Base-by-base conservation (phyloP, 2,113 vertebrate species). In the Mus spicilegus region DNA sequence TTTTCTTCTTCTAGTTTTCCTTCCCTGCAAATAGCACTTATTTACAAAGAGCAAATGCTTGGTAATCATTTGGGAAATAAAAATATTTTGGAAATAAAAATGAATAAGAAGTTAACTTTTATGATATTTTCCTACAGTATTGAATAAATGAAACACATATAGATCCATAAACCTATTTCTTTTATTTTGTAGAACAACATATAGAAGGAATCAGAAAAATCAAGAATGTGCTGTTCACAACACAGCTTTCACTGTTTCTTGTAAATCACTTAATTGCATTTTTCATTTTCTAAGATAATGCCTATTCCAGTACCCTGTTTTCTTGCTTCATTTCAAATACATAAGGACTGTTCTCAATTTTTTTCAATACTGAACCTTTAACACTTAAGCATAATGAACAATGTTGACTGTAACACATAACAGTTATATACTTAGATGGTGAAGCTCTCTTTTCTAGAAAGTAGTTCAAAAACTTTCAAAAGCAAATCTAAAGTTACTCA, bases 211-310 rank as follows among this genome's bases (percentile, higher is more conserved):
- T 73, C 95, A 91, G 12, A 30, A 33, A 86, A 92, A n/a, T 4
- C 24, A 90, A 91, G 46, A 92, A 80, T 94, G 69, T 28, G 58
- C 22, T 22, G 76, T 93, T 75, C 72, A n/a, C 30, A 54, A 77
- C 19, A 77, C 20, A 20, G 89, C 63, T 91, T 90, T 90, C 58
- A 84, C 42, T 65, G 75, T 95, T 94, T 77, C 12, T 80, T 94
- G 14, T 30, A 91, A 80, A 58, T 51, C 51, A 94, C 86, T 94
- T 90, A 58, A 51, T 46, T 91, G 49, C 30, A 73, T 75, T 90
- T 94, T 67, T 93, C 91, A 24, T 56, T 30, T 96, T 91, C 46
- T 81, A 96, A 94, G 58, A 1, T 91, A 91, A 92, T 67, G 14
- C 20, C 22, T 49, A 39, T 88, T 86, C 2, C 1, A 78, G 11